Evolutionary conservation across 2,113 vertebrate genomes (phyloP).

Genomic region (Paratilapia polleni): DNA sequence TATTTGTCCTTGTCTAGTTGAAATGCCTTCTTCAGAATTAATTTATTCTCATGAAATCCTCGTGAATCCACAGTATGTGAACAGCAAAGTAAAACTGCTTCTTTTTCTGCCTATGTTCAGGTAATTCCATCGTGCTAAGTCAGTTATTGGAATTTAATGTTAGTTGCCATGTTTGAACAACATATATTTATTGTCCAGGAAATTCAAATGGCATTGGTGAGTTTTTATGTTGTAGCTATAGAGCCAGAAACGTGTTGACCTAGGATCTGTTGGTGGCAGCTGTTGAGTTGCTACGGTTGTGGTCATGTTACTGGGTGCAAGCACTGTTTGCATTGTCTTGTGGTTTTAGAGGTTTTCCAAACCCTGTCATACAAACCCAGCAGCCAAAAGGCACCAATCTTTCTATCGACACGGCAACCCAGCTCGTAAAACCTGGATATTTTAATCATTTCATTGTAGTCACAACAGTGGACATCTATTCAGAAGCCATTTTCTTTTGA

Average conservation of each 20-base stretch:
- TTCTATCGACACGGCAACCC: not conserved
- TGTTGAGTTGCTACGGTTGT: not conserved
- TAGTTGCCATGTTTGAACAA: not conserved
- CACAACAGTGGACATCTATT: no score
- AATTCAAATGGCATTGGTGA: not conserved
- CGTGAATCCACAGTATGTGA: not conserved
- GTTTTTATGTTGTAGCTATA: not conserved
- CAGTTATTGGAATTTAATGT: not conserved
- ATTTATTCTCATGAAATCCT: not conserved
- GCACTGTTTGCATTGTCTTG: not conserved
- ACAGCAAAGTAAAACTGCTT: not conserved
- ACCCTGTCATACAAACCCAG: not conserved
- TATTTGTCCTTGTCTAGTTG: not conserved
- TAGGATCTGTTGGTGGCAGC: not conserved
- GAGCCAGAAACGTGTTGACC: rapidly evolving
- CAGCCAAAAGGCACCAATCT: not conserved
- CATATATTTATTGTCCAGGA: not conserved
- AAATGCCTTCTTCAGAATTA: not conserved
- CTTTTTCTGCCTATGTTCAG: not conserved
- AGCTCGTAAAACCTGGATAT: not conserved
- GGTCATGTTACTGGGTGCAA: not conserved
- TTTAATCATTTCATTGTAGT: no score
- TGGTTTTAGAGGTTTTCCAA: not conserved
- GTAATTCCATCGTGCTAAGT: not conserved
- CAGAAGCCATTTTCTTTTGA: no score